Conservation (phyloP, 2,113 vertebrate genomes). For the Tympanuchus pallidicinctus region DNA sequence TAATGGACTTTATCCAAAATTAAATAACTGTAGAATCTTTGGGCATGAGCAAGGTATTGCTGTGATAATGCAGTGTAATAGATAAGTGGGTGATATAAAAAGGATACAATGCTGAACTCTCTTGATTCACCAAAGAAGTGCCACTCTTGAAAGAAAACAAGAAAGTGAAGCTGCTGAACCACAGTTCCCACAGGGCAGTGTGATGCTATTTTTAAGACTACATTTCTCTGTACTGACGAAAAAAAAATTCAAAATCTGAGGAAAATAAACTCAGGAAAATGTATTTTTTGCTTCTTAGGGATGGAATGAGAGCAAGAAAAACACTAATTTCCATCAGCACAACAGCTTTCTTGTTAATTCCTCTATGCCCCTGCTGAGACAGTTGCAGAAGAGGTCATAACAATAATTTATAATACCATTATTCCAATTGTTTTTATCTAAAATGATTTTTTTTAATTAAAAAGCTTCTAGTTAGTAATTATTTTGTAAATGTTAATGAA, state of each 20-base stretch:
- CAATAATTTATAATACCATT: neutral
- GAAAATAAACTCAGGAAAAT: neutral
- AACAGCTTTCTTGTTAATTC: neutral
- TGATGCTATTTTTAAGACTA: neutral
- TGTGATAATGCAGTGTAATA: neutral
- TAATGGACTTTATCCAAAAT: neutral
- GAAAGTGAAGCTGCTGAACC: neutral
- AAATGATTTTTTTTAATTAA: neutral
- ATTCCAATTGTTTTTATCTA: neutral
- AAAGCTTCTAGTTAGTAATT: neutral
- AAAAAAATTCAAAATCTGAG: neutral
- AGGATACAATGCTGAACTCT: neutral
- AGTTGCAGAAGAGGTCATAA: neutral
- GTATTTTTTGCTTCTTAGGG: neutral
- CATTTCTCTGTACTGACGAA: neutral
- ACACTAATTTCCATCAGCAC: neutral
- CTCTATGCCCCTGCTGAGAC: neutral
- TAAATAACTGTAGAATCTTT: neutral
- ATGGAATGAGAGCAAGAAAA: neutral
- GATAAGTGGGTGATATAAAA: neutral
- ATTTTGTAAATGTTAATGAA: neutral
- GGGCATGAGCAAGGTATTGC: accelerated
- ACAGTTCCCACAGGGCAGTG: neutral
- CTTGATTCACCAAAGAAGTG: neutral
- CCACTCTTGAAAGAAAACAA: neutral